Percentiles rank a stretch among this genome's conserved stretches.
Conservation (phyloP, 2,113 vertebrate genomes). For the Grallaria varia region DNA sequence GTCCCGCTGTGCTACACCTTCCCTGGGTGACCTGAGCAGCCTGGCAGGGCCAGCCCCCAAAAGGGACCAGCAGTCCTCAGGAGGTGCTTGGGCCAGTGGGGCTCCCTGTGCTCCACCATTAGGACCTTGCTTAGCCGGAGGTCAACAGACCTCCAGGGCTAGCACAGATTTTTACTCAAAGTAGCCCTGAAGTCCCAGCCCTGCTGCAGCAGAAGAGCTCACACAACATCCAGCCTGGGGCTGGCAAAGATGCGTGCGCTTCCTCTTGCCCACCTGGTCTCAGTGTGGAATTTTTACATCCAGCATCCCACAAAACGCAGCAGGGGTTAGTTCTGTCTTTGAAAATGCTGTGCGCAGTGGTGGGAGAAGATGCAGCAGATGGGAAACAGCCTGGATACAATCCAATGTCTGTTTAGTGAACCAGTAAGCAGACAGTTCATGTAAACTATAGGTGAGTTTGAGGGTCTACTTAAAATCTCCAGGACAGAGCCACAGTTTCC, state of each 20-base stretch:
- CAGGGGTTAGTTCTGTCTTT: background rate
- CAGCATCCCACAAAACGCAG: background rate
- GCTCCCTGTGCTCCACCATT: background rate
- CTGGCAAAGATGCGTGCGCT: fast-evolving
- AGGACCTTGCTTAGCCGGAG: background rate
- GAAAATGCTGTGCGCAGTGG: background rate
- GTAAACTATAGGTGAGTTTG: background rate
- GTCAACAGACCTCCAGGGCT: background rate
- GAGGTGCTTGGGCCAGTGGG: background rate
- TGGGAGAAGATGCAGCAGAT: background rate
- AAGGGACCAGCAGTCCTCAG: background rate
- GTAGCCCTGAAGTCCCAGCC: background rate
- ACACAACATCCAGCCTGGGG: fast-evolving
- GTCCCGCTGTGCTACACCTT: fast-evolving
- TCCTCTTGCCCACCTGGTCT: background rate
- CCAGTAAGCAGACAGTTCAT: background rate
- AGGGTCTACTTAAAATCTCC: background rate
- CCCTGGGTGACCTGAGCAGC: background rate
- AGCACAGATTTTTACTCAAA: background rate
- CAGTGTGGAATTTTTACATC: background rate
- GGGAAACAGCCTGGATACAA: background rate
- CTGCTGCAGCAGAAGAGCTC: background rate
- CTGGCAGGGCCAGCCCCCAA: background rate
- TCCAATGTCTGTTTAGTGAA: background rate
- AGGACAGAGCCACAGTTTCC: background rate